Evolutionary conservation across 2,113 vertebrate species (phyloP).

Genomic region (Spilogale gracilis): DNA sequence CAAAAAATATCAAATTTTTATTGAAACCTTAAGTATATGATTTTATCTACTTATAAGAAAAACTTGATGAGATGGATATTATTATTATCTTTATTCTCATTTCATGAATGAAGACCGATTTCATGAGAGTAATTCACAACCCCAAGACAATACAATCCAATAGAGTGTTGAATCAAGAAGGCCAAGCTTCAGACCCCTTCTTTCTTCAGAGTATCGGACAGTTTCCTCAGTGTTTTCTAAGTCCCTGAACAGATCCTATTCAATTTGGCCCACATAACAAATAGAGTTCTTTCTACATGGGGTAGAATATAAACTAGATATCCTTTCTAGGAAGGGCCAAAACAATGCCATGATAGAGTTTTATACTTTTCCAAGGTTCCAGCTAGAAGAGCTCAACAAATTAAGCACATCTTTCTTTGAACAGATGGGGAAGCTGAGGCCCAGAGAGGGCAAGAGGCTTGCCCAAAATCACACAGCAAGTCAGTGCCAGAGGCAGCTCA

Average conservation of each 20-base stretch:
- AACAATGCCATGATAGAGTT: not conserved
- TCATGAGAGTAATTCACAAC: not conserved
- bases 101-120: not conserved
- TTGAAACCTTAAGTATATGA: not conserved
- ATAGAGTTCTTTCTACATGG: not conserved
- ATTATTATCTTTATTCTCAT: not conserved
- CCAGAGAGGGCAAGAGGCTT: not conserved
- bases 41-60: slow-evolving; percentile 35
- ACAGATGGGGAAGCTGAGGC: not conserved
- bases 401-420: not conserved
- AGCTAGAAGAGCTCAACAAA: not conserved
- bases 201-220: not conserved
- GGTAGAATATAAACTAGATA: not conserved
- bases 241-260: not conserved
- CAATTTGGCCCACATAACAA: not conserved
- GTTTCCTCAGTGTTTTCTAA: not conserved
- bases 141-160: not conserved
- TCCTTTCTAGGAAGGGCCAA: not conserved
- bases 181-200: not conserved
- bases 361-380: slow-evolving; percentile 3
- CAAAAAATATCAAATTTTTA: not conserved
- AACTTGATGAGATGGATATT: not conserved
- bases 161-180: not conserved
- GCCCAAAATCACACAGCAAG: not conserved
- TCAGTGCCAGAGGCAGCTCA: not conserved